Evolutionary conservation across 2,888 invertebrate species (phyloP).

Genomic region (Drosophila antonietae): DNA sequence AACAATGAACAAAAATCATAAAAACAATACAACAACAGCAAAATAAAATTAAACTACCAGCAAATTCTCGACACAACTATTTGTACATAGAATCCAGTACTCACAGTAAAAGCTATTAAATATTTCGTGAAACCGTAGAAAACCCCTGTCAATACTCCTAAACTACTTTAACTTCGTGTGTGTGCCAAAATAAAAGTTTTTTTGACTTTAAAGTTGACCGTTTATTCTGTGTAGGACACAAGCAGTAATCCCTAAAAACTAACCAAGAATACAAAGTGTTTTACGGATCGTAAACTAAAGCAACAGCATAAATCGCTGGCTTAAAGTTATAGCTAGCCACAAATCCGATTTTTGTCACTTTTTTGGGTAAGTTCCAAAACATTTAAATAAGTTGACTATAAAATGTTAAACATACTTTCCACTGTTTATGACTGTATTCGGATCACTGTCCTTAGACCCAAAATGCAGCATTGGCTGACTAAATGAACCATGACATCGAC

Average conservation of each 20-base stretch:
- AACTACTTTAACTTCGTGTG: neutral
- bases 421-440: conserved; percentile 13
- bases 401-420: conserved; percentile 4
- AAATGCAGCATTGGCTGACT: neutral
- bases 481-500: conserved; percentile 6
- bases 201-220: conserved; percentile 3
- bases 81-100: neutral
- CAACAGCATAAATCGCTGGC: conserved; percentile 49
- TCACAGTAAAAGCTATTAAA: neutral
- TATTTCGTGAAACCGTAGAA: conserved; percentile 6
- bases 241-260: neutral
- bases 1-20: conserved; percentile 12
- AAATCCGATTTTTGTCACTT: conserved; percentile 41
- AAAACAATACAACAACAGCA: neutral
- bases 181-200: conserved; percentile 28
- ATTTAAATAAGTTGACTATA: conserved; percentile 4
- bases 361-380: conserved; percentile 53
- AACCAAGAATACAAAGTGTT: conserved; percentile 5
- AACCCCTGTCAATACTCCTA: neutral
- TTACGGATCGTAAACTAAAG: conserved; percentile 36
- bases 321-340: conserved; percentile 34
- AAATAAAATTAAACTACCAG: conserved; percentile 2
- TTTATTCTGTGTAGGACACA: conserved; percentile 24
- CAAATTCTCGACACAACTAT: neutral
- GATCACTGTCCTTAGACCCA: conserved; percentile 5